phyloP scores from a whole-genome alignment of 1,140 invertebrate genomes.

The Zaprionus ornatus region DNA sequence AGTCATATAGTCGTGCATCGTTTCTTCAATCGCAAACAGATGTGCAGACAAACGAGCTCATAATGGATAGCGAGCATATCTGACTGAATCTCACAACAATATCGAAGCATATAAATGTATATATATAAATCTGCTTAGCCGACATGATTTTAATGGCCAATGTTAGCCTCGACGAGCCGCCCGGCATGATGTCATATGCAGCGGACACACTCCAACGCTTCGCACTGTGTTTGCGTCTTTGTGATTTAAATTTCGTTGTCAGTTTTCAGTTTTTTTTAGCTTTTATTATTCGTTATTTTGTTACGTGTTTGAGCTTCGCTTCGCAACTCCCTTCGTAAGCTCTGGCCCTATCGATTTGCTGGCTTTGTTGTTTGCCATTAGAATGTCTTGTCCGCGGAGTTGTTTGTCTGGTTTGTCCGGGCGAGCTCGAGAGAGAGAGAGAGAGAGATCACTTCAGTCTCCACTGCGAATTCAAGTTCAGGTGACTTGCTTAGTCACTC shows the following conservation, averaged over 20 bases:
- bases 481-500: not conserved
- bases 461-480: constrained; percentile 72
- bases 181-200: constrained; percentile 72
- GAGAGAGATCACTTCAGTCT: constrained; percentile 8
- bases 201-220: constrained; percentile 70
- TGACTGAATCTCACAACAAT: constrained; percentile 16
- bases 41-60: constrained; percentile 58
- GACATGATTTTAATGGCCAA: constrained; percentile 33
- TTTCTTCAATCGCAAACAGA: constrained; percentile 54
- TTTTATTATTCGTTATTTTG: constrained; percentile 17
- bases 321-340: constrained; percentile 8
- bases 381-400: constrained; percentile 68
- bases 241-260: constrained; percentile 66
- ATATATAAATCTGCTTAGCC: constrained; percentile 13
- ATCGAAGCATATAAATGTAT: constrained; percentile 5
- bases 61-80: constrained; percentile 28
- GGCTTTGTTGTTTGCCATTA: constrained; percentile 68
- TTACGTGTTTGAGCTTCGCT: constrained; percentile 27
- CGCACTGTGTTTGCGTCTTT: constrained; percentile 55
- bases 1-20: constrained; percentile 17
- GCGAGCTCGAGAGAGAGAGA: not conserved
- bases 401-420: constrained; percentile 67
- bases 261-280: constrained; percentile 16
- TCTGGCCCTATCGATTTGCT: constrained; percentile 27
- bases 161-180: constrained; percentile 49